A percentile compares a stretch with the other conserved stretches of the same genome.
phyloP scores from a whole-genome alignment of 2,113 vertebrate genomes.

The Saimiri boliviensis region DNA sequence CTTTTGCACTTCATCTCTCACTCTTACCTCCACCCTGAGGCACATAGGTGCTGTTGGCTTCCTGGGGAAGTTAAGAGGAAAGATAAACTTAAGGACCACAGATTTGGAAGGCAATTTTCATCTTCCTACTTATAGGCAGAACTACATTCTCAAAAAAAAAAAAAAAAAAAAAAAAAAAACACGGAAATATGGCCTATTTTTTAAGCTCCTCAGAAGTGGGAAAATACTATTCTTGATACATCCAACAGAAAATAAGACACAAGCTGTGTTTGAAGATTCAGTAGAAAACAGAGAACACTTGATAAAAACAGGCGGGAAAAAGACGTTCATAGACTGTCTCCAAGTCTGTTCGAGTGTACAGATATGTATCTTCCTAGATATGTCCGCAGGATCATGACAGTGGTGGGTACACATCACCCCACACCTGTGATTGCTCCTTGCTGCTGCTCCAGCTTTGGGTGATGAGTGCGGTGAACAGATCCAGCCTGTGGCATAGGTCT shows the following conservation, averaged over 20 bases:
- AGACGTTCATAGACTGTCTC: neutral
- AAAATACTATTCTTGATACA: constrained; percentile 20
- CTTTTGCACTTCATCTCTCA: neutral
- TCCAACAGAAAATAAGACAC: constrained; percentile 32
- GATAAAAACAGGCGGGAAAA: neutral
- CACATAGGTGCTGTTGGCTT: neutral
- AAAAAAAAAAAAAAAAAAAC: too few relatives aligned
- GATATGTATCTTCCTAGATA: too few relatives aligned
- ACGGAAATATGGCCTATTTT: neutral
- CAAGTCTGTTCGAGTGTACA: neutral
- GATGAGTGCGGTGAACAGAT: neutral
- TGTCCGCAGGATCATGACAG: accelerated
- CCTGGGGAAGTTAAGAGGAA: neutral
- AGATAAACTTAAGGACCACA: neutral
- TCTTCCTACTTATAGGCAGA: neutral
- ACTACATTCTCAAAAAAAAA: constrained; percentile 14
- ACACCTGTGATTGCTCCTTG: neutral
- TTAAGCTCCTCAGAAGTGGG: constrained; percentile 35
- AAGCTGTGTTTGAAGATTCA: constrained; percentile 25
- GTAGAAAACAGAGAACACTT: constrained; percentile 17
- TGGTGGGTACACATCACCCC: too few relatives aligned
- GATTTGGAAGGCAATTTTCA: neutral
- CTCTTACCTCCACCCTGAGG: neutral
- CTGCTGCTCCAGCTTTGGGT: neutral
- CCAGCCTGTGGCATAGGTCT: neutral